These are phyloP conservation scores for Hoplostethus mediterraneus DNA, from an alignment of 2,797 vertebrate species.

Conservation along the genomic window DNA sequence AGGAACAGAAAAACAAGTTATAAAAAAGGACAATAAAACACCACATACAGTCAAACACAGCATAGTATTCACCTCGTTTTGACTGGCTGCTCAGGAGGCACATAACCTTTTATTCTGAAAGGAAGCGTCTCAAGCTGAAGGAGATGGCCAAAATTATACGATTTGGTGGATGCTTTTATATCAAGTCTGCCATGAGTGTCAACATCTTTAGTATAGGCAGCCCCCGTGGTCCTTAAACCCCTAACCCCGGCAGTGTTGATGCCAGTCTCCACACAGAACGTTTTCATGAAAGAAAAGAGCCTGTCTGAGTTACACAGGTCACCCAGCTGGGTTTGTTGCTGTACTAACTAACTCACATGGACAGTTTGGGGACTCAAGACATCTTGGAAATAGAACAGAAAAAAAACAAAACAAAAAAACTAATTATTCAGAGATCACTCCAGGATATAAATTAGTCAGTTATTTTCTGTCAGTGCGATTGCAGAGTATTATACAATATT, in stretches of 20 bases:
- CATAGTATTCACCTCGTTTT: not conserved
- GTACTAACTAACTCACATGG: not conserved
- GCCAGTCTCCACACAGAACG: not conserved
- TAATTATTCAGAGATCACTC: not conserved
- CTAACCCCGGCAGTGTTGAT: not conserved
- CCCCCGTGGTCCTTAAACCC: not conserved
- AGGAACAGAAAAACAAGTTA: too few relatives aligned
- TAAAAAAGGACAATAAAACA: not conserved
- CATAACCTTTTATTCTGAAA: not conserved
- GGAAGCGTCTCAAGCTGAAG: not conserved
- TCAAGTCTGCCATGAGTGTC: not conserved
- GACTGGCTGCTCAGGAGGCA: too few relatives aligned
- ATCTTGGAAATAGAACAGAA: slow-evolving; percentile 10
- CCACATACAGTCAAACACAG: not conserved
- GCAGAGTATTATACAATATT: not conserved
- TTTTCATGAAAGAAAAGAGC: not conserved
- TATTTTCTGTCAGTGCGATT: not conserved
- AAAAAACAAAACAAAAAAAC: not conserved
- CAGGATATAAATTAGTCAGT: not conserved
- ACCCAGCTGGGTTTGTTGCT: not conserved
- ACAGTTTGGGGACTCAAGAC: not conserved
- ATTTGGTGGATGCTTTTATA: not conserved
- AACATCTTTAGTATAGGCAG: not conserved
- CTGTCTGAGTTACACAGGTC: not conserved
- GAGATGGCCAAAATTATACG: not conserved